Evolutionary conservation across 2,888 invertebrate species (phyloP).

Genomic region (Clusia tigrina): DNA sequence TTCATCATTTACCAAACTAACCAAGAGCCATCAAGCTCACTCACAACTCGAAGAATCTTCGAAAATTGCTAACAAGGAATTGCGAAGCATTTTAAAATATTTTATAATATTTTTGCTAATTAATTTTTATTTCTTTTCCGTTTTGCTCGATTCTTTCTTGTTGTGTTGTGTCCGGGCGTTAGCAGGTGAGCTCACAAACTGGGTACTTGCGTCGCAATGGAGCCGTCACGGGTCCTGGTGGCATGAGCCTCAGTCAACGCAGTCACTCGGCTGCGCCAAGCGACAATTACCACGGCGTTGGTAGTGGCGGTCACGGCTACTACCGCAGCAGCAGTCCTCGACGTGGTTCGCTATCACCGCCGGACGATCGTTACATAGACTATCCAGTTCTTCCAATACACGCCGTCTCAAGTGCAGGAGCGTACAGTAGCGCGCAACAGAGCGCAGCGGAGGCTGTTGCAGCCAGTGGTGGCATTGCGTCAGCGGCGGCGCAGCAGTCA

Average conservation of each 20-base stretch:
- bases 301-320: conserved; percentile 39
- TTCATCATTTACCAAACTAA: neutral
- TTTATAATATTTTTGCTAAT: neutral
- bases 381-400: conserved; percentile 64
- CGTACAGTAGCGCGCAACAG: neutral
- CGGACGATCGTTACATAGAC: conserved; percentile 64
- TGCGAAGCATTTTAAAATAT: neutral
- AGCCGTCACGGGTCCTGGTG: conserved; percentile 63
- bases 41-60: neutral
- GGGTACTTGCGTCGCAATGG: conserved; percentile 64
- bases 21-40: neutral
- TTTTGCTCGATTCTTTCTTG: neutral
- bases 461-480: conserved; percentile 29
- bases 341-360: conserved; percentile 66
- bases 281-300: conserved; percentile 60
- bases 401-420: conserved; percentile 36
- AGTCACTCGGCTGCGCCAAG: conserved; percentile 87
- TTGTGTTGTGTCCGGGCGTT: no score
- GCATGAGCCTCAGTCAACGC: conserved; percentile 68
- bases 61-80: neutral
- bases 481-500: conserved; percentile 61
- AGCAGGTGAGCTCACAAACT: conserved; percentile 35
- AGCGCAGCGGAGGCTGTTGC: conserved; percentile 15
- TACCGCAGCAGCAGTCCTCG: conserved; percentile 79
- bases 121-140: neutral